Conservation (phyloP, 1,140 invertebrate genomes). For the Drosophila ironensis region DNA sequence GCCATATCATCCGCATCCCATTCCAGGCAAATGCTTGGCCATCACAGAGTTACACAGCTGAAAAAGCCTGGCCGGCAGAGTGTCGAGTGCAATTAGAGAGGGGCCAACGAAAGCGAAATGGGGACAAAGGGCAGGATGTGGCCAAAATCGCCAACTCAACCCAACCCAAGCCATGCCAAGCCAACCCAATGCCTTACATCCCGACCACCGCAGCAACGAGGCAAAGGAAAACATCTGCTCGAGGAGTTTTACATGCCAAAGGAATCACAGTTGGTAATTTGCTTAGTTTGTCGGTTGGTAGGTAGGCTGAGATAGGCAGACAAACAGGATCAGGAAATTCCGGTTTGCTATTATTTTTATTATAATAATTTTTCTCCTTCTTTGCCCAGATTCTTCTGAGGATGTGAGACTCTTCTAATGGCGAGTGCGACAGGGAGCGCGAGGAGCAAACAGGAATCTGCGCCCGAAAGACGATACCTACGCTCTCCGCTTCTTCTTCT, state of each 20-base stretch:
- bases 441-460: conserved; percentile 43
- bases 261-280: conserved; percentile 66
- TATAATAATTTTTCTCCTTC: conserved; percentile 64
- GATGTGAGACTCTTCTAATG: conserved; percentile 58
- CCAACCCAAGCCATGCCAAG: not conserved
- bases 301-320: conserved; percentile 27
- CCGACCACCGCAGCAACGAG: too few relatives aligned
- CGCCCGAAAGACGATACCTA: conserved; percentile 61
- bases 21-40: conserved; percentile 4
- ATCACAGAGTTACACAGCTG: too few relatives aligned
- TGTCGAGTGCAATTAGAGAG: too few relatives aligned
- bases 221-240: conserved; percentile 51
- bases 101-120: conserved; percentile 26
- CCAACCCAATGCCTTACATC: conserved; percentile 74
- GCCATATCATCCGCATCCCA: too few relatives aligned
- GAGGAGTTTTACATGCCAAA: conserved; percentile 47
- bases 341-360: conserved; percentile 78
- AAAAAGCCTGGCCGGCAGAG: too few relatives aligned
- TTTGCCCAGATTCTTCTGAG: conserved; percentile 34
- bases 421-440: not conserved
- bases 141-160: not conserved
- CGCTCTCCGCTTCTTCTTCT: conserved; percentile 28
- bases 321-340: conserved; percentile 77
- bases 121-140: conserved; percentile 2
- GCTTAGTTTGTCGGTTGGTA: conserved; percentile 9